Conservation (phyloP, 2,113 vertebrate species). For the Oreotrochilus melanogaster region DNA sequence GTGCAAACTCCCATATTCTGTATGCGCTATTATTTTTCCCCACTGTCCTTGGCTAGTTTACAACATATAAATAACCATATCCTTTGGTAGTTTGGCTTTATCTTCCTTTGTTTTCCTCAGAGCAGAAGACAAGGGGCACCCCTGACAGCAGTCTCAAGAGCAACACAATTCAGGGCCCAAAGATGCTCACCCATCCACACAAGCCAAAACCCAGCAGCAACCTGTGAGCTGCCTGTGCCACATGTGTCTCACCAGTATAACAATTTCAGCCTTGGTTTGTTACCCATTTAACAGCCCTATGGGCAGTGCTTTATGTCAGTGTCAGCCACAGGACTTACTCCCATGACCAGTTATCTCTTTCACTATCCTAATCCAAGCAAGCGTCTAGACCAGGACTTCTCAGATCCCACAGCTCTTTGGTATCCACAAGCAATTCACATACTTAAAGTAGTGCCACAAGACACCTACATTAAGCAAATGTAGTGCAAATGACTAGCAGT, state of each 20-base stretch:
- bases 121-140: neutral
- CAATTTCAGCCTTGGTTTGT: too few relatives aligned
- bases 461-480: neutral
- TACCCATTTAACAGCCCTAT: neutral
- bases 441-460: neutral
- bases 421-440: neutral
- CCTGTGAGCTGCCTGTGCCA: neutral
- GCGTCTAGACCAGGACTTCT: neutral
- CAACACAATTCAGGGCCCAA: neutral
- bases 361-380: neutral
- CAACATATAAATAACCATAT: neutral
- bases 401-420: neutral
- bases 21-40: neutral
- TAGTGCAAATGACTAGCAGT: neutral
- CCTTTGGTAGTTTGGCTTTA: neutral
- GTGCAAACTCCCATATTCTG: neutral
- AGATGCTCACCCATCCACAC: fast-evolving
- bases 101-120: neutral
- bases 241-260: too few relatives aligned
- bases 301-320: neutral
- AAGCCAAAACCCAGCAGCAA: neutral
- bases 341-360: neutral
- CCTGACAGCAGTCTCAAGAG: neutral
- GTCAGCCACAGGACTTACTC: fast-evolving
- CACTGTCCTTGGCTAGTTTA: neutral